Conservation (phyloP, 2,113 vertebrate species). For the Eolophus roseicapilla region DNA sequence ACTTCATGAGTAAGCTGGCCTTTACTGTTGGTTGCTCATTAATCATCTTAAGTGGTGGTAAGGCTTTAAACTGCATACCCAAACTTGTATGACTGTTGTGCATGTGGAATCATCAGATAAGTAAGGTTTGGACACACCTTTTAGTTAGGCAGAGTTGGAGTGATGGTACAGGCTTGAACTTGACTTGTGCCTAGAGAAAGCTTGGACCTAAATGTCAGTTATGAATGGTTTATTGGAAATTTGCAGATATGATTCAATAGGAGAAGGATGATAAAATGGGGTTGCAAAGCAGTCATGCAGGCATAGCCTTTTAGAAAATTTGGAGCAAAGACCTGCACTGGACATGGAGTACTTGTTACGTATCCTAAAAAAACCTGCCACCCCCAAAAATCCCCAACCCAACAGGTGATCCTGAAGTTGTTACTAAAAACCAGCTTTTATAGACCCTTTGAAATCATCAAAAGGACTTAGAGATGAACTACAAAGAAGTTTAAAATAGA, state of each 20-base stretch:
- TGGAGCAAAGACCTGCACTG: background rate
- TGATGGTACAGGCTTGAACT: background rate
- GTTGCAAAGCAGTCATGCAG: background rate
- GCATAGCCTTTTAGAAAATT: background rate
- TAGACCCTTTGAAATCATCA: slow-evolving; percentile 1
- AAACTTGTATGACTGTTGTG: background rate
- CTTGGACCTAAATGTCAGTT: background rate
- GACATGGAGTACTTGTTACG: background rate
- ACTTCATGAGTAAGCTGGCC: background rate
- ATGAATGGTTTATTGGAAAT: background rate
- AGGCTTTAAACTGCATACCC: background rate
- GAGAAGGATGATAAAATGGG: background rate
- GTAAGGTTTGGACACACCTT: background rate
- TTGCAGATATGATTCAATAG: background rate
- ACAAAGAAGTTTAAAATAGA: slow-evolving; percentile 1
- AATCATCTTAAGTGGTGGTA: background rate
- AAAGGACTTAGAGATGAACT: background rate
- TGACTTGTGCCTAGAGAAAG: background rate
- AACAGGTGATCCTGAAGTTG: background rate
- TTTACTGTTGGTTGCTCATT: background rate
- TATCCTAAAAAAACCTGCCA: background rate
- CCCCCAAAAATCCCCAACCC: background rate
- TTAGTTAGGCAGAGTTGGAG: background rate
- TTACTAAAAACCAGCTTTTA: background rate
- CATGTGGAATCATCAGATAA: background rate